A percentile compares a stretch with the other conserved stretches of the same genome.
These are phyloP conservation scores for Maccullochella peelii DNA, from an alignment of 2,113 vertebrate species.

Conservation along the genomic window DNA sequence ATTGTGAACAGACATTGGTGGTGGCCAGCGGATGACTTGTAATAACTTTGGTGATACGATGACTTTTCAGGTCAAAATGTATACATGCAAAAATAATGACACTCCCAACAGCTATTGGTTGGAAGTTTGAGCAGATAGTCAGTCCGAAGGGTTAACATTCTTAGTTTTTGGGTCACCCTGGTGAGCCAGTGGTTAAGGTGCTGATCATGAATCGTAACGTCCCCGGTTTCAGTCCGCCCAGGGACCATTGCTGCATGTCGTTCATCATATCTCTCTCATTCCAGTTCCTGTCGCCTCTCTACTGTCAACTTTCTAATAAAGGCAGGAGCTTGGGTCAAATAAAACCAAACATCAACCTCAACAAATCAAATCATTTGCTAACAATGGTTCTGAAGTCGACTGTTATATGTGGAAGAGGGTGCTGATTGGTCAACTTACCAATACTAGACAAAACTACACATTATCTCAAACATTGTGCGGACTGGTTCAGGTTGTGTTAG, in stretches of 20 bases:
- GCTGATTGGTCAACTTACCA: not conserved
- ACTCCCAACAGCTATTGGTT: not conserved
- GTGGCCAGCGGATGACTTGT: not conserved
- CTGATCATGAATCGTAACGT: not conserved
- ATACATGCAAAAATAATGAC: not conserved
- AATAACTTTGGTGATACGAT: too few relatives aligned
- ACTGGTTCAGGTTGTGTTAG: not conserved
- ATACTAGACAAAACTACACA: too few relatives aligned
- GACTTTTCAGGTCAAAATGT: too few relatives aligned
- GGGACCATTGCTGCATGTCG: too few relatives aligned
- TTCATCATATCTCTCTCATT: not conserved
- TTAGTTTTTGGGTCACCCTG: not conserved
- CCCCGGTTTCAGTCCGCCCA: not conserved
- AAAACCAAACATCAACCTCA: too few relatives aligned
- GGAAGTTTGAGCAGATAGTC: not conserved
- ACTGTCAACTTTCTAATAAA: not conserved
- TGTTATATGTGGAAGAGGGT: not conserved
- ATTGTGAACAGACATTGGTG: too few relatives aligned
- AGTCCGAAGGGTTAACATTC: not conserved
- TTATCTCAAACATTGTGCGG: too few relatives aligned
- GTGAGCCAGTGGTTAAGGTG: not conserved
- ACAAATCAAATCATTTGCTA: too few relatives aligned
- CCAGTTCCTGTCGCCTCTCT: constrained; percentile 4
- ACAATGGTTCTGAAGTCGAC: not conserved
- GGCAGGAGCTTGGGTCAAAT: too few relatives aligned